Base-by-base conservation (phyloP, 2,113 vertebrate species). In the Solea solea region DNA sequence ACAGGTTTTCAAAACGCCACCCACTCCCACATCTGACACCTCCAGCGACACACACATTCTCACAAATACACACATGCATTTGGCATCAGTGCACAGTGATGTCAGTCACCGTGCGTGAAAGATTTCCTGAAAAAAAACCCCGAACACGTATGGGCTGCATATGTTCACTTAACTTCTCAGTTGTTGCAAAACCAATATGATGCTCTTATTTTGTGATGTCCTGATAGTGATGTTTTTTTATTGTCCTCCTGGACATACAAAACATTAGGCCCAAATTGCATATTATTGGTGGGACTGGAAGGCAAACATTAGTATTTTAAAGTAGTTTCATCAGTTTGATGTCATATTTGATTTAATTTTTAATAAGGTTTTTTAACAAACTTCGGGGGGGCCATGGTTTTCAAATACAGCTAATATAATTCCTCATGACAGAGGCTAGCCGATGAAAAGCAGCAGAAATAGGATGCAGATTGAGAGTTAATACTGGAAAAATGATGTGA, bases 401-500 rank as follows among this genome's bases (percentile, higher is more conserved):
- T 34, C 3, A 34, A 34, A 34, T 34, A 34, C 34, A 34, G 34
- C 34, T 34, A 34, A 34, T 34, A 34, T 34, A 34, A 34, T 34
- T 34, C 21, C 81, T 85, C 49, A 34, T 70, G 74, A 79, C 82
- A 72, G 72, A 5, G 56, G 64, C 78, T 65, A 34, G 45, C 64
- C 72, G 58, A 61, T 70, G 81, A 64, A 11, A 63, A 84, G 56
- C 79, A 67, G 55, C 69, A 62, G 71, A 56, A 72, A 68, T 25
- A 41, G 64, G 58, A 71, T 41, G 12, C 44, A 21, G 68, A 54
- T 61, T 40, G 44, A 21, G 42, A 71, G 81, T 78, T 58, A 83
- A 82, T 82, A 83, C 86, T 86, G 81, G 64, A 83, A 79, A 74
- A 77, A 69, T 39, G 58, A 42, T 52, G 55, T 8, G 59, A 66